Evolutionary conservation across 2,888 invertebrate species (phyloP), one percentile per base, ranked within the genome.

Genomic region (Caenorhabditis virilis): DNA sequence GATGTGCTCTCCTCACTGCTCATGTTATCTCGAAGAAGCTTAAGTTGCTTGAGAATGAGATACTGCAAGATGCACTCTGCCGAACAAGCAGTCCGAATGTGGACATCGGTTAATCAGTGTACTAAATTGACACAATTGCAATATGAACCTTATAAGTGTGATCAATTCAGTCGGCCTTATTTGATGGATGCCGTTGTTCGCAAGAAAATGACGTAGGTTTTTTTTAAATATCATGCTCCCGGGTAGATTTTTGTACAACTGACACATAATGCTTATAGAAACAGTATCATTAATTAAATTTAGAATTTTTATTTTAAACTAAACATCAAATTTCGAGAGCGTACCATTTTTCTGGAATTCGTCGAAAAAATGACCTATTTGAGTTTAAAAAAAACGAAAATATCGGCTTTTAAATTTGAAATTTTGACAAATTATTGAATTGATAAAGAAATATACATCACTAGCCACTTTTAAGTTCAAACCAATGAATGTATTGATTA

Each of bases 71-170:
- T 47, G 13, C 50, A 52, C 27, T 61, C 54, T 22, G n/a, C 60
- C 36, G 45, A 46, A 25, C 60, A 66, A 48, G 50, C 66, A 9
- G 18, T 53, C 7, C 35, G 56, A 22, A 36, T 66, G 18, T 66
- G 66, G 66, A 53, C 66, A 15, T 41, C 56, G 15, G 54, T 66
- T 3, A 47, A 46, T 13, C 60, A 61, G 27, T 66, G 66, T 39
- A 16, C 11, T 20, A 30, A 42, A 15, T 38, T 66, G 7, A 20
- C 23, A 1, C 60, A 61, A 47, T 25, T 66, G 1, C 66, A 66
- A 27, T 66, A 66, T 39, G 66, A 66, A 43, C 66, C 66, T 2
- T 61, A 50, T 36, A 51, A 38, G 20, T 22, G 30, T 16, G 66
- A 66, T 45, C 22, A 23, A n/a, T 56, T 15, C 33, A 66, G 66